These are phyloP conservation scores for Salvelinus namaycush DNA, from an alignment of 2,113 vertebrate species.

Conservation along the genomic window DNA sequence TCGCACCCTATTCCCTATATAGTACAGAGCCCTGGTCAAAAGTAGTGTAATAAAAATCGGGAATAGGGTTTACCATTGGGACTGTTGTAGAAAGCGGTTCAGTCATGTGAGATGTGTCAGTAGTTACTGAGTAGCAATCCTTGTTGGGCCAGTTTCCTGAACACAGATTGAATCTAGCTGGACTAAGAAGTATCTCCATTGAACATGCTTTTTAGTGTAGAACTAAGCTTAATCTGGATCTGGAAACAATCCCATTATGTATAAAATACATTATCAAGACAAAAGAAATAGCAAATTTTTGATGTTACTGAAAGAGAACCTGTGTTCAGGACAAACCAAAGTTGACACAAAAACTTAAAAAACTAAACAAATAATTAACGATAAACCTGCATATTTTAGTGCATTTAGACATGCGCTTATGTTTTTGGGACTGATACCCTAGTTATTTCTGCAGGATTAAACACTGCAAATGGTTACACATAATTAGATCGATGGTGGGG, in stretches of 20 bases:
- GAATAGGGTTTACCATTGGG: constrained; percentile 41
- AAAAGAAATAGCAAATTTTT: constrained; percentile 24
- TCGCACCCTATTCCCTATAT: too few species aligned
- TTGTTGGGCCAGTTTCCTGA: constrained; percentile 23
- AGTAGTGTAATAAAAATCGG: not conserved
- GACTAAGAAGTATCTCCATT: too few species aligned
- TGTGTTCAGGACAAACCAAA: constrained; percentile 19
- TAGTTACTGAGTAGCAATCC: constrained; percentile 51
- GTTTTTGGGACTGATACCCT: constrained; percentile 51
- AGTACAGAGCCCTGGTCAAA: not conserved
- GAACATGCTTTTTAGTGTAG: too few species aligned
- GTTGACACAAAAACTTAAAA: constrained; percentile 6
- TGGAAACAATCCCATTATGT: not conserved
- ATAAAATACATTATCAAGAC: constrained; percentile 44
- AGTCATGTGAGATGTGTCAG: constrained; percentile 50
- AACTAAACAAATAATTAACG: constrained; percentile 44
- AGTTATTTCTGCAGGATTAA: constrained; percentile 53
- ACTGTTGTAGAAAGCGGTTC: constrained; percentile 54
- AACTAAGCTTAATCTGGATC: too few species aligned
- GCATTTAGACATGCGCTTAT: constrained; percentile 66
- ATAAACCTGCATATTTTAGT: constrained; percentile 67
- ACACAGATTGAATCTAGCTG: too few species aligned
- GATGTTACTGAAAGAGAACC: constrained; percentile 17
- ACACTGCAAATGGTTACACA: constrained; percentile 45
- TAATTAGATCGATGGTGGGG: constrained; percentile 1